Conservation (phyloP, 2,113 vertebrate species). For the Poecile atricapillus region DNA sequence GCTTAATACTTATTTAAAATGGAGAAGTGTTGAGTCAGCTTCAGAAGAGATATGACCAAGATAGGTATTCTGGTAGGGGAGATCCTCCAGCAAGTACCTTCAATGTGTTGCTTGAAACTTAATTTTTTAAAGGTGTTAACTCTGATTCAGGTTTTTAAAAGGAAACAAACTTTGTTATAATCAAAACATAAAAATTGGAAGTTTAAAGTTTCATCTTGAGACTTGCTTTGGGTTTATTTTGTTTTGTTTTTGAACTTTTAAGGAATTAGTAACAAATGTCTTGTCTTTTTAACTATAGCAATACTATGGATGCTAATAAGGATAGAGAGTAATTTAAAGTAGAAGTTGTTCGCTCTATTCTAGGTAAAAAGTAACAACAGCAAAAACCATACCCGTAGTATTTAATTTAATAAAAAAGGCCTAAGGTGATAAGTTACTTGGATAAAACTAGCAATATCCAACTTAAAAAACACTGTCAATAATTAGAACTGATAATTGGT, state of each 20-base stretch:
- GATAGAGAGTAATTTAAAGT: neutral
- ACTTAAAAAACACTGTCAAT: neutral
- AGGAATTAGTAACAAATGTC: neutral
- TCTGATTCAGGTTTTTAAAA: neutral
- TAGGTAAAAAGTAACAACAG: neutral
- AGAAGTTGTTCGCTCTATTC: neutral
- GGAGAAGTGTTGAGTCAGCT: neutral
- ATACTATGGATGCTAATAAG: neutral
- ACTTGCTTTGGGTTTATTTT: neutral
- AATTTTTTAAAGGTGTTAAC: neutral
- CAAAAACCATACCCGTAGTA: neutral
- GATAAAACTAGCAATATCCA: neutral
- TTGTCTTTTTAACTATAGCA: neutral
- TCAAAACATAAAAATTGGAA: neutral
- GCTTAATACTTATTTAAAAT: neutral
- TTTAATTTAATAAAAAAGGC: neutral
- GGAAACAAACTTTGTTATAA: neutral
- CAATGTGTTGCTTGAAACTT: neutral
- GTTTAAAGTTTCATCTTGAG: neutral
- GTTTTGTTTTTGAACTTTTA: neutral
- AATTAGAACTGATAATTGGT: neutral
- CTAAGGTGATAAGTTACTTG: neutral
- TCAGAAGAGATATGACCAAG: neutral
- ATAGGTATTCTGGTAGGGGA: neutral
- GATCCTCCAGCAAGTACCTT: neutral